phyloP scores from a whole-genome alignment of 2,888 invertebrate species.

The Platycheirus albimanus region DNA sequence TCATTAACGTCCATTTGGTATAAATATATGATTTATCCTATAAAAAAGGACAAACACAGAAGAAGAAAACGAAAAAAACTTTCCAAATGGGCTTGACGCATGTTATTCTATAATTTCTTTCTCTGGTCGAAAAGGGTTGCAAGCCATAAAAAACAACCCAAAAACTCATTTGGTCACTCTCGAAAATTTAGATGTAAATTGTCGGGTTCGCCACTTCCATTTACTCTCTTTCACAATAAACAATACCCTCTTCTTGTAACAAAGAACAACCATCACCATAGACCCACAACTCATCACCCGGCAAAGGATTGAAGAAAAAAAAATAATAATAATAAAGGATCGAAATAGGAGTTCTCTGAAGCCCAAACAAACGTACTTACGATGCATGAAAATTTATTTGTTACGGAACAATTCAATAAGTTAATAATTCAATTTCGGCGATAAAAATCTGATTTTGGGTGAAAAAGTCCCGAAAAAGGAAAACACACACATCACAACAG shows the following conservation, averaged over 20 bases:
- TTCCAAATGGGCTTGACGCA: conserved; percentile 66
- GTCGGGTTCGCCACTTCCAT: conserved; percentile 73
- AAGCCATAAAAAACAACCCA: conserved; percentile 54
- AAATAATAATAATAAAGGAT: too few relatives aligned
- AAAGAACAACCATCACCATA: not conserved
- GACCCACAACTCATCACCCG: conserved; percentile 47
- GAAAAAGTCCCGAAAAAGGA: conserved; percentile 55
- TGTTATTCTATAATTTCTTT: conserved; percentile 32
- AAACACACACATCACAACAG: conserved; percentile 6
- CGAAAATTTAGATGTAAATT: conserved; percentile 73
- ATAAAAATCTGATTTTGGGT: conserved; percentile 74
- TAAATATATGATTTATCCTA: conserved; percentile 69
- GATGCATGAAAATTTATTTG: conserved; percentile 77
- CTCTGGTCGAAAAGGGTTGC: conserved; percentile 62
- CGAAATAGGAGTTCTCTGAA: not conserved
- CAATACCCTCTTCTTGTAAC: conserved; percentile 27
- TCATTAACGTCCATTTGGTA: conserved; percentile 73
- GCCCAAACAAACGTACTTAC: conserved; percentile 74
- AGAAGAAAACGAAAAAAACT: conserved; percentile 16
- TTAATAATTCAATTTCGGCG: conserved; percentile 77
- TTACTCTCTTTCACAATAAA: conserved; percentile 49
- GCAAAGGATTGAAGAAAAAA: not conserved
- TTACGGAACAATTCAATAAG: conserved; percentile 77
- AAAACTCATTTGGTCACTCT: conserved; percentile 71
- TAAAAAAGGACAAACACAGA: conserved; percentile 13